These are phyloP conservation scores for Zhuqinia jingwanae DNA, from an alignment of 2,888 invertebrate species.

Conservation along the genomic window DNA sequence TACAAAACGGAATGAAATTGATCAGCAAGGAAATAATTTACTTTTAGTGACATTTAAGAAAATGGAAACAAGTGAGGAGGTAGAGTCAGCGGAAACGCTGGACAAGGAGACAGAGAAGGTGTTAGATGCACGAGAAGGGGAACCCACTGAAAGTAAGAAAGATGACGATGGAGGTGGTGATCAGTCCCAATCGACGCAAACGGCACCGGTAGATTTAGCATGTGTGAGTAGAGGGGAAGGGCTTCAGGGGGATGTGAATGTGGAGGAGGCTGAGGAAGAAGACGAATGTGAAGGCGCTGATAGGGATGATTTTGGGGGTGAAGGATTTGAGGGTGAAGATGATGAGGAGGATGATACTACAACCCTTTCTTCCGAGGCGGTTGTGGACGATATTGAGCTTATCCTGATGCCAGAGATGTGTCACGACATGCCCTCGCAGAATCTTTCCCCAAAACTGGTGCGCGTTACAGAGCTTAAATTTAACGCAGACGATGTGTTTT, in stretches of 20 bases:
- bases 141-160: not conserved
- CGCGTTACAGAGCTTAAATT: constrained; percentile 78
- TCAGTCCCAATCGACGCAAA: not conserved
- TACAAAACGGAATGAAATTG: constrained; percentile 43
- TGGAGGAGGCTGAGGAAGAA: not conserved
- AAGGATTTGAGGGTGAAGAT: constrained; percentile 57
- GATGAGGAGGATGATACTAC: constrained; percentile 69
- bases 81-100: not conserved
- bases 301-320: not conserved
- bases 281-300: constrained; percentile 15
- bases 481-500: constrained; percentile 64
- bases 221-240: not conserved
- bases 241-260: constrained; percentile 5
- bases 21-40: not conserved
- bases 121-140: not conserved
- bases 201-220: too few species aligned
- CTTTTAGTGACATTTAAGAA: constrained; percentile 5
- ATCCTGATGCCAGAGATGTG: constrained; percentile 79
- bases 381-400: constrained; percentile 79
- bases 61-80: constrained; percentile 47
- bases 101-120: not conserved
- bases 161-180: not conserved
- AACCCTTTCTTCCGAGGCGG: constrained; percentile 78
- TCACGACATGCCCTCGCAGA: constrained; percentile 72
- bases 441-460: constrained; percentile 77